Base-by-base conservation (phyloP, 2,113 vertebrate species). In the Rhinopomastus cyanomelas region DNA sequence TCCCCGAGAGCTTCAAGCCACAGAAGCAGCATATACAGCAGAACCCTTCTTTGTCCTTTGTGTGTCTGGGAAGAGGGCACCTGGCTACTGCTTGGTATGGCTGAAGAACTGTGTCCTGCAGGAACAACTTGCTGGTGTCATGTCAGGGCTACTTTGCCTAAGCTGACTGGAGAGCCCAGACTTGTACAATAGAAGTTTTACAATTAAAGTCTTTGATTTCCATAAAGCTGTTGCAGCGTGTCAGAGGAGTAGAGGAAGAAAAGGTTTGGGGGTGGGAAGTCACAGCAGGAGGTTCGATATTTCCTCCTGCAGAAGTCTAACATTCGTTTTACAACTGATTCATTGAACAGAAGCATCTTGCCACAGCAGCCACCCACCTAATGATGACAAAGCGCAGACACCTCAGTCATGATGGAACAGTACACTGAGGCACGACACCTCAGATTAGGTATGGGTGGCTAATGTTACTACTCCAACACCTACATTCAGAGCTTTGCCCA, bases 181-280 rank as follows among this genome's bases (percentile, higher is more conserved):
- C 39, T 15, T 42, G 39, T 42, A 42, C 15, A 42, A 42, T 79
- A 75, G 77, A 81, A 96, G 85, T 51, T 93, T 90, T 95, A 94
- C 92, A 96, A 91, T 93, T 93, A 95, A 95, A 95, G 52, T 75
- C 69, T 95, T 95, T 87, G 90, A 94, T 96, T 97, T 96, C 95
- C 95, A 95, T 92, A 92, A 95, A 85, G 85, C 87, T 96, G 81
- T 83, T 92, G 88, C 89, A 89, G 87, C 89, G 73, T 62, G 90
- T 91, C 91, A 96, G 92, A 95, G 71, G 74, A 92, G 21, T 53
- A 85, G 23, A 51, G 23, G 32, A 81, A 88, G 55, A 76, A 53
- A 80, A 76, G 21, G 7, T 65, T 42, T 62, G 78, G 78, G 74
- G 74, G 84, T 26, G 71, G 78, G 48, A 86, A 91, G 49, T 32